phyloP scores from a whole-genome alignment of 1,140 invertebrate genomes.

The Lasioglossum baleicum region DNA sequence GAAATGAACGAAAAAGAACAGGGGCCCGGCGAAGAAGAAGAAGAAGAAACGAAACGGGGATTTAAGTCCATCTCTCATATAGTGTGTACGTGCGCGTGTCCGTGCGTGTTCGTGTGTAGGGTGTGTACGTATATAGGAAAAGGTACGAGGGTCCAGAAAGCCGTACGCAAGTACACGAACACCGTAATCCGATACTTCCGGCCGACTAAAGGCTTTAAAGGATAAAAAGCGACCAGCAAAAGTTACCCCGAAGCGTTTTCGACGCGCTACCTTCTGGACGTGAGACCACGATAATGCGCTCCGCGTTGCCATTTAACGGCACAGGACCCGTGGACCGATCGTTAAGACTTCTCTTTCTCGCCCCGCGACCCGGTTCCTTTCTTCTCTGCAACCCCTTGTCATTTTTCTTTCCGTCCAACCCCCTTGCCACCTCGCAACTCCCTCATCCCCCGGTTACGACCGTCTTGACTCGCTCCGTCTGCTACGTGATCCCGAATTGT shows the following conservation, averaged over 20 bases:
- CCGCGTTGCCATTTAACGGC: slow-evolving; percentile 57
- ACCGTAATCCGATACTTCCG: slow-evolving; percentile 50
- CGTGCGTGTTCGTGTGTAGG: slow-evolving; percentile 1
- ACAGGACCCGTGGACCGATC: slow-evolving; percentile 55
- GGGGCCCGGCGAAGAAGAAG: no score
- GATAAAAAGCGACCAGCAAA: slow-evolving; percentile 48
- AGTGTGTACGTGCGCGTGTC: no score
- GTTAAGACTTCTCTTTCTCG: slow-evolving; percentile 40
- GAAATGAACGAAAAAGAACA: no score
- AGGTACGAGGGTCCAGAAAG: slow-evolving; percentile 11
- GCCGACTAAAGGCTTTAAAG: slow-evolving; percentile 47
- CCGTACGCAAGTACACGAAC: slow-evolving; percentile 14
- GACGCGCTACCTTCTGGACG: slow-evolving; percentile 31
- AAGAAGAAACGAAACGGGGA: slow-evolving; percentile 2
- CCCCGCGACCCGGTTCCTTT: background rate
- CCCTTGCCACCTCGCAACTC: no score
- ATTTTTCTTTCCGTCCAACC: background rate
- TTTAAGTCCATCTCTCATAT: slow-evolving; percentile 36
- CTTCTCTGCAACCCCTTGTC: background rate
- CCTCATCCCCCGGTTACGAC: background rate
- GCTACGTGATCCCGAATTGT: slow-evolving; percentile 27
- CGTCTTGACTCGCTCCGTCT: background rate
- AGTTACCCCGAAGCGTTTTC: slow-evolving; percentile 37
- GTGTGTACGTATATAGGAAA: background rate
- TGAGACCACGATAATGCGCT: slow-evolving; percentile 49